phyloP scores from a whole-genome alignment of 2,888 invertebrate species.

The Leucoma salicis region DNA sequence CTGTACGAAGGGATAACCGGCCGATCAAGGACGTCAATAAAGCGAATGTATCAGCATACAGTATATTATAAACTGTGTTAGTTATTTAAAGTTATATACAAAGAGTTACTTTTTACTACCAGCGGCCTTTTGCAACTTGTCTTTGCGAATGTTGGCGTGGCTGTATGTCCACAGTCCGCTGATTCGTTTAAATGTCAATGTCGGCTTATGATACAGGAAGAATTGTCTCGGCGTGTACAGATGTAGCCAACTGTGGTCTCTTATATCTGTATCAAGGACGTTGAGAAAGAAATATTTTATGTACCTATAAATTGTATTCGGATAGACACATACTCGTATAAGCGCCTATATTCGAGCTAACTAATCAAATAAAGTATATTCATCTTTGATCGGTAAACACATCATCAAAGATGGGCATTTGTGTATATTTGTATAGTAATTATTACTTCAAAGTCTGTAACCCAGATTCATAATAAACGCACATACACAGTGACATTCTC shows the following conservation, averaged over 20 bases:
- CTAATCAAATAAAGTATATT: not conserved
- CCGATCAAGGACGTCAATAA: conserved; percentile 60
- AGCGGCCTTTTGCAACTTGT: conserved; percentile 38
- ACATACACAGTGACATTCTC: not conserved
- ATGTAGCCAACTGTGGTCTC: conserved; percentile 38
- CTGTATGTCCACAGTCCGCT: conserved; percentile 31
- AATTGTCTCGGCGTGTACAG: conserved; percentile 48
- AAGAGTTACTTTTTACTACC: conserved; percentile 35
- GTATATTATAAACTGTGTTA: conserved; percentile 46
- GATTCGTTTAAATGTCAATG: conserved; percentile 70
- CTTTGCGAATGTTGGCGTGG: conserved; percentile 42
- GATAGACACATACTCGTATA: not conserved
- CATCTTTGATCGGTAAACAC: not conserved
- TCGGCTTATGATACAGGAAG: conserved; percentile 65
- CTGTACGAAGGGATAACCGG: conserved; percentile 55
- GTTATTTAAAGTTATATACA: conserved; percentile 42
- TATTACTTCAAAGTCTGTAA: not conserved
- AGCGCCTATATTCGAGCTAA: not conserved
- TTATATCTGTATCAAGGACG: conserved; percentile 59
- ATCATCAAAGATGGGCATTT: not conserved
- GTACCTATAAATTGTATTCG: conserved; percentile 10
- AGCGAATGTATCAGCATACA: conserved; percentile 47
- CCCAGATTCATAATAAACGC: conserved; percentile 17
- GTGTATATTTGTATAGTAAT: not conserved
- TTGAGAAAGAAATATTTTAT: conserved; percentile 34